Evolutionary conservation across 2,888 invertebrate genomes (phyloP).

Genomic region (Achlya flavicornis): DNA sequence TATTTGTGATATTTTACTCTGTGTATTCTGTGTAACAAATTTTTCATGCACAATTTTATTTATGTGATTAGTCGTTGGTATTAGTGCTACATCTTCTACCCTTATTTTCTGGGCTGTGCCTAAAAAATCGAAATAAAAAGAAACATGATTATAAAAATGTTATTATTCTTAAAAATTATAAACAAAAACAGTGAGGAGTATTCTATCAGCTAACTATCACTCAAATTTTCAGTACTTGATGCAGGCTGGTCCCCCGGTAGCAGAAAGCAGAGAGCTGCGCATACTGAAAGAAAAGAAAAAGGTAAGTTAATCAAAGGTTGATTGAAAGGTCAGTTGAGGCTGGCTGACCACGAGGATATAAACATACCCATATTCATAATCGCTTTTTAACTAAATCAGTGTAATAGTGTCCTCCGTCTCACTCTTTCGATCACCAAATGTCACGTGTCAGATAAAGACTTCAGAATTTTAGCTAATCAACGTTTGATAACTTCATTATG

Average conservation of each 20-base stretch:
- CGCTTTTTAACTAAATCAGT: too few species aligned
- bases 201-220: constrained; percentile 25
- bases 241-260: constrained; percentile 49
- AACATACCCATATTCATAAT: too few species aligned
- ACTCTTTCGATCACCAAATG: too few species aligned
- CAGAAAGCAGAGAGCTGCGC: constrained; percentile 61
- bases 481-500: too few species aligned
- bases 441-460: too few species aligned
- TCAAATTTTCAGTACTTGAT: constrained; percentile 23
- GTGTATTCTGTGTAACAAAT: too few species aligned
- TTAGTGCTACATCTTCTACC: not conserved
- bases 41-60: too few species aligned
- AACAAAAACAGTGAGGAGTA: not conserved
- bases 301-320: not conserved
- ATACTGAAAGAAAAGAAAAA: constrained; percentile 56
- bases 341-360: too few species aligned
- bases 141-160: not conserved
- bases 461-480: too few species aligned
- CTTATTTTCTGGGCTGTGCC: not conserved
- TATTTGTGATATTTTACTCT: too few species aligned
- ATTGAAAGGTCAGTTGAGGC: not conserved
- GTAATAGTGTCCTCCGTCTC: too few species aligned
- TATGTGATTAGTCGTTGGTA: too few species aligned
- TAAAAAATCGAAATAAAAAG: not conserved
- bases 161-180: not conserved